These are phyloP conservation scores for Argya squamiceps DNA, from an alignment of 2,797 vertebrate genomes.

Conservation along the genomic window DNA sequence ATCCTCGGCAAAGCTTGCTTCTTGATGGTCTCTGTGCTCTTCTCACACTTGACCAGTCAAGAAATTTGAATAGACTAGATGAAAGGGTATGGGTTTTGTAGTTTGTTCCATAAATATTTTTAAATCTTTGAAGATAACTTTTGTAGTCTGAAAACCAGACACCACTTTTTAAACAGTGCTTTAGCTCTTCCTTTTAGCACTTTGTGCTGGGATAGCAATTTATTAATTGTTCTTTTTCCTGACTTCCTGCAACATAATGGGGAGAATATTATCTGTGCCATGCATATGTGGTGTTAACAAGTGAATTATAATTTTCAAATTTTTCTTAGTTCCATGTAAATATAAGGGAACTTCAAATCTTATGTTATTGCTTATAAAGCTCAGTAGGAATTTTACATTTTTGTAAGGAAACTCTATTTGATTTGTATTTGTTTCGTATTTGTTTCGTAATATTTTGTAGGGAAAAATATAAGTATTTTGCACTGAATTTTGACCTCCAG, in stretches of 20 bases:
- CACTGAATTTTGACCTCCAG: background rate
- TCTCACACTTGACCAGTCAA: background rate
- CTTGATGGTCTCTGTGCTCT: background rate
- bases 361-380: background rate
- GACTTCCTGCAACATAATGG: background rate
- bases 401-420: background rate
- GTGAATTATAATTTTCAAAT: background rate
- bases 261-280: background rate
- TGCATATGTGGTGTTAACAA: background rate
- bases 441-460: background rate
- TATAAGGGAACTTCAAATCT: background rate
- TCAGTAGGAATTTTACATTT: background rate
- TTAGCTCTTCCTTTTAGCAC: background rate
- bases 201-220: background rate
- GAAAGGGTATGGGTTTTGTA: background rate
- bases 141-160: background rate
- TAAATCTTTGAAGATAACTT: background rate
- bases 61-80: background rate
- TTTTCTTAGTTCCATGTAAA: background rate
- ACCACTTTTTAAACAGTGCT: background rate
- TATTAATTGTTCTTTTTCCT: background rate
- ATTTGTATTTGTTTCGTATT: background rate
- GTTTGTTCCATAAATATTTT: background rate
- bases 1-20: background rate
- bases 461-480: background rate